phyloP scores from a whole-genome alignment of 2,113 vertebrate species.

The Cinclus cinclus region DNA sequence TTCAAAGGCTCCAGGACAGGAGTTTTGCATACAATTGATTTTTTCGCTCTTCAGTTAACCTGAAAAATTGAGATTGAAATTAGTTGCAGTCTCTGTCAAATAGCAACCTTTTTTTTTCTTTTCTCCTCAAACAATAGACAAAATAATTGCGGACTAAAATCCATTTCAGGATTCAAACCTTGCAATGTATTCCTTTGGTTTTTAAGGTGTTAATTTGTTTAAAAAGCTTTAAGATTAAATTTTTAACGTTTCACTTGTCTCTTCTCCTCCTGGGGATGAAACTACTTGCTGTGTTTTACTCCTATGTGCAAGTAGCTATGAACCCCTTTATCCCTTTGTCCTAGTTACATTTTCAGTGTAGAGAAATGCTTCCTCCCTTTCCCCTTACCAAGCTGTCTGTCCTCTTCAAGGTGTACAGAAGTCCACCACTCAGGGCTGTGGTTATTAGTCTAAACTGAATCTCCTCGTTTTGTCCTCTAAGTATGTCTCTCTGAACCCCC shows the following conservation, averaged over 20 bases:
- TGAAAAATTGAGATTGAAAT: background rate
- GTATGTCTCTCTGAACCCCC: background rate
- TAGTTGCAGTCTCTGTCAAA: background rate
- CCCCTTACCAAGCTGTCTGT: rapidly evolving
- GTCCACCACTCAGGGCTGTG: background rate
- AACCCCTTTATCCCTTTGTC: background rate
- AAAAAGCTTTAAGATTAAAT: background rate
- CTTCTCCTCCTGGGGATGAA: background rate
- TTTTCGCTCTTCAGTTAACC: background rate
- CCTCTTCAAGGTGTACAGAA: background rate
- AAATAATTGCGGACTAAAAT: background rate
- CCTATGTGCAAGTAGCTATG: background rate
- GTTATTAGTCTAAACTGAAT: background rate
- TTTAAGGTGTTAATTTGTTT: background rate
- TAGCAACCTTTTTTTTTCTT: background rate
- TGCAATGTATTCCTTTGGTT: background rate
- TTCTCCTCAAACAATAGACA: background rate
- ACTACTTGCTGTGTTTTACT: background rate
- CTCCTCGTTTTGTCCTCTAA: background rate
- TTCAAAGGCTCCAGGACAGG: background rate
- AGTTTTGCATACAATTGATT: background rate
- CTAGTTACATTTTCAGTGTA: background rate
- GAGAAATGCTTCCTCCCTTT: background rate
- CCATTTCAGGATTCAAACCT: background rate
- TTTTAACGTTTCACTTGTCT: background rate